These are phyloP conservation scores for Mastacembelus armatus DNA, from an alignment of 2,797 vertebrate species.

Conservation along the genomic window DNA sequence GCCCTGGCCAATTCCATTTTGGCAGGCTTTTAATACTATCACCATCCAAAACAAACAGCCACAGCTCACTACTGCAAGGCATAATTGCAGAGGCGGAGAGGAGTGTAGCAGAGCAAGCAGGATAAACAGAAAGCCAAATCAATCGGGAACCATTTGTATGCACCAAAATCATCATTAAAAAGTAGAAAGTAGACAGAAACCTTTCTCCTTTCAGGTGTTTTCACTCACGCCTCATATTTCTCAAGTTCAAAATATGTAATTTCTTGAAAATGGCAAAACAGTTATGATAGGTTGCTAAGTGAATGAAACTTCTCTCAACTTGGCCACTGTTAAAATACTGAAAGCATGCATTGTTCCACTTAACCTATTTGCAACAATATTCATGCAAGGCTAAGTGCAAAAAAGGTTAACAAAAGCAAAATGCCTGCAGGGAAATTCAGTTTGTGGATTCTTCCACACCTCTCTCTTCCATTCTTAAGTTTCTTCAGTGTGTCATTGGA, in stretches of 20 bases:
- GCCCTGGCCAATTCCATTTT: constrained; percentile 25
- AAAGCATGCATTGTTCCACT: neutral
- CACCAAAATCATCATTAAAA: constrained; percentile 11
- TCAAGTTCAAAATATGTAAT: neutral
- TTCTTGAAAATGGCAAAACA: neutral
- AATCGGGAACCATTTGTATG: constrained; percentile 26
- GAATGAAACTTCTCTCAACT: neutral
- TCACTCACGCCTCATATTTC: neutral
- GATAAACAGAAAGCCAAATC: constrained; percentile 23
- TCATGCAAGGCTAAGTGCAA: too few species aligned
- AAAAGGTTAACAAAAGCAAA: constrained; percentile 26
- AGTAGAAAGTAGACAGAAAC: neutral
- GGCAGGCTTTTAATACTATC: constrained; percentile 14
- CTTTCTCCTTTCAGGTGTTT: neutral
- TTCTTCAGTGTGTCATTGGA: neutral
- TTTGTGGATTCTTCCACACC: neutral
- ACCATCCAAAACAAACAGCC: constrained; percentile 35
- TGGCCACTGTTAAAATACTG: neutral
- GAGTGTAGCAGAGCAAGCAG: constrained; percentile 9
- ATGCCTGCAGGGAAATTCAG: neutral
- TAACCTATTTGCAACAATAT: neutral
- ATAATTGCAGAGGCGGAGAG: constrained; percentile 9
- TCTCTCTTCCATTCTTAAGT: neutral
- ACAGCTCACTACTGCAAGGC: constrained; percentile 12
- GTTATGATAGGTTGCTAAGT: neutral